phyloP scores from a whole-genome alignment of 2,888 invertebrate genomes.

The Tigriopus californicus region DNA sequence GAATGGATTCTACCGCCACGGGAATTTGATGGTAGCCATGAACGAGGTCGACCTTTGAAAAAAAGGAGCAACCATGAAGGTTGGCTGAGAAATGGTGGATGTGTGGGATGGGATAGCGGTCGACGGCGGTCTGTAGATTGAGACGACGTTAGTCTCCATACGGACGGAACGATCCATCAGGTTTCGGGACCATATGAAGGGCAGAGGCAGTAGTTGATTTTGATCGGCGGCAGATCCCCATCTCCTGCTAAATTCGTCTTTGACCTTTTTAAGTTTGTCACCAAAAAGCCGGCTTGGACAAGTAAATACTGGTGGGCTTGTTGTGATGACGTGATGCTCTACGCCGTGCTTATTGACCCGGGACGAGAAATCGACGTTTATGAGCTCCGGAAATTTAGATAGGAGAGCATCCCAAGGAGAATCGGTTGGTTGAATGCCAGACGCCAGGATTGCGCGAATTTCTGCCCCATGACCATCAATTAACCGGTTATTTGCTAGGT shows the following conservation, averaged over 20 bases:
- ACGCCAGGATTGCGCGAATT: neutral
- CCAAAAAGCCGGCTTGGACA: neutral
- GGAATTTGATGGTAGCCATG: conserved; percentile 27
- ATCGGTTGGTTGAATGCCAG: neutral
- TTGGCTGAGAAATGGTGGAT: neutral
- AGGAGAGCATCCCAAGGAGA: neutral
- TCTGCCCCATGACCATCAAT: neutral
- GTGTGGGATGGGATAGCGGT: conserved; percentile 26
- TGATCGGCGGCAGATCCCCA: neutral
- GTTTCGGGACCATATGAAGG: conserved; percentile 24
- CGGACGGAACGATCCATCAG: conserved; percentile 23
- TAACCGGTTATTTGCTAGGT: neutral
- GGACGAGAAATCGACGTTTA: neutral
- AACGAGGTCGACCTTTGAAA: conserved; percentile 21
- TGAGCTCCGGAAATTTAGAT: neutral
- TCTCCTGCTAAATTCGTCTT: neutral
- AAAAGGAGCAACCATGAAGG: neutral
- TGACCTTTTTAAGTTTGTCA: neutral
- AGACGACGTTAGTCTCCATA: conserved; percentile 27
- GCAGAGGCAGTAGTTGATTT: conserved; percentile 21
- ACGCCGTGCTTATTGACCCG: neutral
- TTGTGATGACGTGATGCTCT: neutral
- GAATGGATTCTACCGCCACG: conserved; percentile 23
- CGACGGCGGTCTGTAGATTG: conserved; percentile 24
- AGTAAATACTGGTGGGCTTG: neutral